Evolutionary conservation across 1,140 invertebrate species (phyloP).

Genomic region (Triops cancriformis): DNA sequence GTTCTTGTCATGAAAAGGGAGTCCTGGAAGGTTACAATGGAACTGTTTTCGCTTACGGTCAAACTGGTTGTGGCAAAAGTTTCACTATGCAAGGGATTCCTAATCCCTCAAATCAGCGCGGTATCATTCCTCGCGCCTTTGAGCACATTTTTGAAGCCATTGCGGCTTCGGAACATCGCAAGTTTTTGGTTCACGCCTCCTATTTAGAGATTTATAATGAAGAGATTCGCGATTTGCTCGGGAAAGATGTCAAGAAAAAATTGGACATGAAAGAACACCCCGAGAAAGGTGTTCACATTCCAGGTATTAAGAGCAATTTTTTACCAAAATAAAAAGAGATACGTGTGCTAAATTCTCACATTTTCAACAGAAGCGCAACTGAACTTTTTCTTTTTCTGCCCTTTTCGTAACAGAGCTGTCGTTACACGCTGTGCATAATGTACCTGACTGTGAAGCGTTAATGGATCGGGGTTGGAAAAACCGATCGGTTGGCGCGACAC

Average conservation of each 20-base stretch:
- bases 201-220: constrained; percentile 86
- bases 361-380: too few species aligned
- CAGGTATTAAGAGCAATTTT: constrained; percentile 43
- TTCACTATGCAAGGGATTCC: constrained; percentile 71
- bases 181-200: constrained; percentile 80
- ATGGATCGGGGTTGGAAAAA: constrained; percentile 66
- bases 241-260: constrained; percentile 54
- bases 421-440: constrained; percentile 65
- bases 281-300: constrained; percentile 71
- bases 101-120: constrained; percentile 51
- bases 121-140: constrained; percentile 76
- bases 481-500: constrained; percentile 62
- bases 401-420: constrained; percentile 48
- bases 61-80: constrained; percentile 75
- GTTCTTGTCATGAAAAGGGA: constrained; percentile 45
- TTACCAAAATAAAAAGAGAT: neutral
- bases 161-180: constrained; percentile 64
- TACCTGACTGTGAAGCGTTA: constrained; percentile 58
- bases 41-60: constrained; percentile 79
- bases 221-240: constrained; percentile 67
- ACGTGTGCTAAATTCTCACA: too few species aligned
- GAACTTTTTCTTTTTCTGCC: too few species aligned
- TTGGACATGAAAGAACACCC: constrained; percentile 71
- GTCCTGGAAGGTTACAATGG: constrained; percentile 80
- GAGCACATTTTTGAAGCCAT: constrained; percentile 90